Base-by-base conservation (phyloP, 2,888 invertebrate genomes). In the Clitarchus hookeri region DNA sequence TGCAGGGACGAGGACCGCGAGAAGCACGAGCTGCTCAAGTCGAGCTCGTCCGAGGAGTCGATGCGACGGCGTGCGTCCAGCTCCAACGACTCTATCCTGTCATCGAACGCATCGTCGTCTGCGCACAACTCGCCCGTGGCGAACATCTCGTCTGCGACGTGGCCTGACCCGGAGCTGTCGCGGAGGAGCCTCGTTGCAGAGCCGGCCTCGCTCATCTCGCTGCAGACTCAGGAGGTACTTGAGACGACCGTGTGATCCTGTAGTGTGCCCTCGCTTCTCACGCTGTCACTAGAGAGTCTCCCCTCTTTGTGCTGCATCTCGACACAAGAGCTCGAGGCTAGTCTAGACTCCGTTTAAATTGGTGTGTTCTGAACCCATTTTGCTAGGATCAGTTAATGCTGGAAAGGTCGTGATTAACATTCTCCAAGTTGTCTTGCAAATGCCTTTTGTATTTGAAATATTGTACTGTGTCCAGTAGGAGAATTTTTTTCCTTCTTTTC, bases 1-100 rank as follows among this genome's bases (percentile, higher is more conserved):
- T 65, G 65, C 89, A 95, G 95, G 90, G 95, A 94, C 90, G 95
- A 95, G 89, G 95, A 94, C 90, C 92, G 94, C 84, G 94, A 95
- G 84, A 94, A 94, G 90, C 88, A 91, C 80, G 94, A 94, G 87
- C 91, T 93, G 88, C 91, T 94, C 88, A 94, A 94, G 90, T 93
- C 94, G 4, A 87, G 87, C 65, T 88, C 88, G 88, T 94, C 94
- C 25, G 94, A 94, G 36, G 94, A 94, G 89, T 94, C 94, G 89
- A 93, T 94, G 91, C 91, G 94, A 87, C 91, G 94, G 86, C 91
- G 94, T 88, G 93, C 94, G 1, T 94, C 94, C 4, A 94, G 94
- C 90, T 94, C 94, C 12, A 94, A 93, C 86, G 94, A 94, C 88
- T 94, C 94, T 44, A 91, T 93, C 80, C 90, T 93, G n/a, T 93